Conservation (phyloP, 1,140 invertebrate genomes). For the Philaenus spumarius region DNA sequence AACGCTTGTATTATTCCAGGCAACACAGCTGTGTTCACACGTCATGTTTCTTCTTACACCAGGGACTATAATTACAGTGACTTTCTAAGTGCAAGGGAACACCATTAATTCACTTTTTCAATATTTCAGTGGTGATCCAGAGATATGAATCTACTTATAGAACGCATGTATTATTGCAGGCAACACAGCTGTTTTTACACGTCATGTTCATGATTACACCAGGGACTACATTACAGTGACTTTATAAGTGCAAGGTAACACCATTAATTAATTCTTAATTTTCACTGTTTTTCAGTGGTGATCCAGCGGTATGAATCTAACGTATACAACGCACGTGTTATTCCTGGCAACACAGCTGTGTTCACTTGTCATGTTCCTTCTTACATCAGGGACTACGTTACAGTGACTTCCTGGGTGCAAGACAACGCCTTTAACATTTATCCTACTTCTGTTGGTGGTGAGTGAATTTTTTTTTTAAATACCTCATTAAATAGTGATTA, state of each 20-base stretch:
- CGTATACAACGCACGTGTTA: constrained; percentile 57
- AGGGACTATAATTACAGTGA: too few species aligned
- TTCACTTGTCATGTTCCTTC: constrained; percentile 69
- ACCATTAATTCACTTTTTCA: too few species aligned
- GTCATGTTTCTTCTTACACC: too few species aligned
- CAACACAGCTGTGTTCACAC: too few species aligned
- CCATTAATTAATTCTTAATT: too few species aligned
- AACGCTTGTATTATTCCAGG: too few species aligned
- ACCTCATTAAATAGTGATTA: too few species aligned
- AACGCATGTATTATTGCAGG: constrained; percentile 59
- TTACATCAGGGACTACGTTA: constrained; percentile 70
- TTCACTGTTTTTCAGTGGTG: constrained; percentile 54
- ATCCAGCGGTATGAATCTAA: constrained; percentile 68
- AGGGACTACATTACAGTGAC: constrained; percentile 72
- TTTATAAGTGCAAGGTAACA: constrained; percentile 68
- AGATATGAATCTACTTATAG: constrained; percentile 64
- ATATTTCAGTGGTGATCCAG: constrained; percentile 64
- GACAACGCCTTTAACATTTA: constrained; percentile 67
- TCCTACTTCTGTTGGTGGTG: constrained; percentile 64
- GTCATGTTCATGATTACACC: constrained; percentile 69
- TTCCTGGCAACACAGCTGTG: constrained; percentile 68
- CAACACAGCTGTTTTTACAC: constrained; percentile 69
- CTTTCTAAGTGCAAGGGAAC: too few species aligned
- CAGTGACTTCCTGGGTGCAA: constrained; percentile 71
- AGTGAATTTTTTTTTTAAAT: too few species aligned